Base-by-base conservation (phyloP, 2,797 vertebrate species). In the Pseudopleuronectes americanus region DNA sequence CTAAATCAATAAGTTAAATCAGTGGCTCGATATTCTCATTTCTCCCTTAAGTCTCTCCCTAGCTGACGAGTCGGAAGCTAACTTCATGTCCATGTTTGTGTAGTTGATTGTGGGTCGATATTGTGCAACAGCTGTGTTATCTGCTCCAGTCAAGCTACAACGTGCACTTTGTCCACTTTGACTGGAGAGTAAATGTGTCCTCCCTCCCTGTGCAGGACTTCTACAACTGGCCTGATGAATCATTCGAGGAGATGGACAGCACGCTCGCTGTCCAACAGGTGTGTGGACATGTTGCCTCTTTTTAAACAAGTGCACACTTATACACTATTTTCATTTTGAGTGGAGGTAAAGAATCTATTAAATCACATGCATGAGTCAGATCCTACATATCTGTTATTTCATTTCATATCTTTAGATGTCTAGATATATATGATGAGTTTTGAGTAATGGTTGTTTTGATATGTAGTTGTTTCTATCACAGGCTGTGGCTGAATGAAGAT, bases 181-280 rank as follows among this genome's bases (percentile, higher is more conserved):
- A 60, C 14, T 48, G 45, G 28, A 57, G 22, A 22, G 57, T 88
- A 28, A 87, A 54, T 33, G 0, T 61, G 68, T 68, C 52, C 48
- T 60, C 21, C 10, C 48, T 67, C 56, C 22, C 13, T 76, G 17
- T 73, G 1, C 76, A 99, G 97, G 97, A 99, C 90, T 99, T 99
- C 93, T 99, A 98, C 93, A 99, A 97, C 87, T 99, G 98, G 97
- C 97, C 97, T 47, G 97, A 99, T 97, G 98, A 99, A 81, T 99
- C 98, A 16, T 99, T 99, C 87, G 98, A 99, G 91, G 97, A 99
- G 90, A 99, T 99, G 98, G 98, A 99, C 87, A 99, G 98, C 90
- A 99, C 97, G 0, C 92, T 99, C 81, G 97, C 98, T 89, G 97
- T 98, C 75, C 97, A 98, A 87, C 97, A 99, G 97, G 97, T 99